These are phyloP conservation scores for Acridotheres tristis DNA, from an alignment of 2,797 vertebrate species.

Conservation along the genomic window DNA sequence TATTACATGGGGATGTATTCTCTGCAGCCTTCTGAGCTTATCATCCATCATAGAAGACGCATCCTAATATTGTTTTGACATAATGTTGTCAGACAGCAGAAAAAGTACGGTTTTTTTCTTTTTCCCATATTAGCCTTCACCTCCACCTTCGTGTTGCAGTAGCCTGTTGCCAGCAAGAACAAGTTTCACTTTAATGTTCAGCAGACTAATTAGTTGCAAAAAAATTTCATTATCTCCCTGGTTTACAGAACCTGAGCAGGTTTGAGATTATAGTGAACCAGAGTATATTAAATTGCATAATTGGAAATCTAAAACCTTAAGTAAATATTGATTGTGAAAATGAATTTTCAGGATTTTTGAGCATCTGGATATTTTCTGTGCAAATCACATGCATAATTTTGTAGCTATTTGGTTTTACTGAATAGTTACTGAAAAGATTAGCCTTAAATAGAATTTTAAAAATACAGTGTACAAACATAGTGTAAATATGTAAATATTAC, in stretches of 20 bases:
- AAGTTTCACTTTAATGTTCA: not conserved
- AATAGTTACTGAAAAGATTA: constrained; percentile 2
- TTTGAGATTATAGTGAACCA: not conserved
- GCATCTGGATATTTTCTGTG: not conserved
- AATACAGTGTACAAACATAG: not conserved
- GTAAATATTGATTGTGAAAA: not conserved
- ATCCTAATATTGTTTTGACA: not conserved
- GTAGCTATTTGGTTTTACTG: not conserved
- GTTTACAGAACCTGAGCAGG: not conserved
- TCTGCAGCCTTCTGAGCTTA: not conserved
- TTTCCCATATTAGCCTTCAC: not conserved
- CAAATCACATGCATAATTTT: not conserved
- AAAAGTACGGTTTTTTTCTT: not conserved
- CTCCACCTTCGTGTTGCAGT: not conserved
- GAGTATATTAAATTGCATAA: not conserved
- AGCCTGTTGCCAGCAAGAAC: not conserved
- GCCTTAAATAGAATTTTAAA: not conserved
- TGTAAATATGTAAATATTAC: no score
- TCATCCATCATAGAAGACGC: not conserved
- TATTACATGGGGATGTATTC: not conserved
- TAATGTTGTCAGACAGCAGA: not conserved
- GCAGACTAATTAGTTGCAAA: not conserved
- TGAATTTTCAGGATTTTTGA: not conserved
- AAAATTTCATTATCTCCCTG: not conserved
- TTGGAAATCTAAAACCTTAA: not conserved